These are phyloP conservation scores for Liposcelis brunnea DNA, from an alignment of 2,888 invertebrate species.

Conservation along the genomic window DNA sequence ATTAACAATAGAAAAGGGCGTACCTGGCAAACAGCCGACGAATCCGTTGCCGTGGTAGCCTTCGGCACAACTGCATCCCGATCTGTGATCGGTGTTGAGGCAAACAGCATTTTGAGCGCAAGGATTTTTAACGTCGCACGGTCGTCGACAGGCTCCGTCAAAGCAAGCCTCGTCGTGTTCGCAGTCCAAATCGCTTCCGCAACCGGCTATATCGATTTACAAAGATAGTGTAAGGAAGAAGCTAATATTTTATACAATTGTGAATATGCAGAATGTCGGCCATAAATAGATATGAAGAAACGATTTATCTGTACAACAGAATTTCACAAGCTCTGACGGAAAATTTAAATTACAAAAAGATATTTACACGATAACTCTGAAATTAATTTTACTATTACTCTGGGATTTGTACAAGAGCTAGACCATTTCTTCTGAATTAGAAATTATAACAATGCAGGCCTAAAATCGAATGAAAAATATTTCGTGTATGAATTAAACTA, in stretches of 20 bases:
- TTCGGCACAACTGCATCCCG: conserved; percentile 70
- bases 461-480: too few species aligned
- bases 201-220: conserved; percentile 45
- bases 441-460: too few species aligned
- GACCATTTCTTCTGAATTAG: too few species aligned
- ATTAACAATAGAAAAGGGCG: conserved; percentile 15
- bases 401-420: too few species aligned
- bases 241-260: conserved; percentile 6
- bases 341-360: too few species aligned
- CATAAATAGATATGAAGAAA: too few species aligned
- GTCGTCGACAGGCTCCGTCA: conserved; percentile 67
- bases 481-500: too few species aligned
- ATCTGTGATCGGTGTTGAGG: conserved; percentile 72
- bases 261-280: too few species aligned
- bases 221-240: conserved; percentile 27
- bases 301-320: too few species aligned
- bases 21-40: conserved; percentile 64
- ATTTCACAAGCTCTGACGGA: too few species aligned
- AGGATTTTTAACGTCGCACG: conserved; percentile 70
- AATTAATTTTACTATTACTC: too few species aligned
- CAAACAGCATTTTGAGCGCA: conserved; percentile 71
- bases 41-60: conserved; percentile 78
- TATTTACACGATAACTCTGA: too few species aligned
- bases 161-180: conserved; percentile 72
- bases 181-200: conserved; percentile 74